Evolutionary conservation across 2,113 vertebrate species (phyloP).

Genomic region (Mus spicilegus): DNA sequence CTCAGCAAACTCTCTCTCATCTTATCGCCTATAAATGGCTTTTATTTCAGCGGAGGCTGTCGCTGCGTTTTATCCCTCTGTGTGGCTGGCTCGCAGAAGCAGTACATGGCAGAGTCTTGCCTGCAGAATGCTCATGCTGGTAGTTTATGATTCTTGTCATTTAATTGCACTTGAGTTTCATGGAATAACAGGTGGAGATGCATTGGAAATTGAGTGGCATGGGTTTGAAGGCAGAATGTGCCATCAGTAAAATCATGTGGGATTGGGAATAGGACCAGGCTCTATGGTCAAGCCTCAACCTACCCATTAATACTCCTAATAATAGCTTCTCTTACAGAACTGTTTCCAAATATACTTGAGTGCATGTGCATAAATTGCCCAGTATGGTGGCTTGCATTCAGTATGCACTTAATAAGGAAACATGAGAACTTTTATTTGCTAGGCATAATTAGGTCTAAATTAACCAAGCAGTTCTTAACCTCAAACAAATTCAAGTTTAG

Average conservation of each 20-base stretch:
- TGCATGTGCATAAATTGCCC: not conserved
- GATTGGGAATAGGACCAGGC: slow-evolving; percentile 41
- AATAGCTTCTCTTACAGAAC: not conserved
- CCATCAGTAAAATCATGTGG: not conserved
- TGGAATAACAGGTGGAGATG: slow-evolving; percentile 46
- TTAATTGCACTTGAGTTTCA: slow-evolving; percentile 55
- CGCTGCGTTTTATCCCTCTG: slow-evolving; percentile 34
- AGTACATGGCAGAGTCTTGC: slow-evolving; percentile 39
- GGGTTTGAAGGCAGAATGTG: not conserved
- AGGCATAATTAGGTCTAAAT: slow-evolving; percentile 39
- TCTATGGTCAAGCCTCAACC: slow-evolving; percentile 14
- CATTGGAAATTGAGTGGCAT: not conserved
- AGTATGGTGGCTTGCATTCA: slow-evolving; percentile 19
- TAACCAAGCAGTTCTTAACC: slow-evolving; percentile 9
- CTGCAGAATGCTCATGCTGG: slow-evolving; percentile 36
- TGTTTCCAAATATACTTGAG: slow-evolving; percentile 44
- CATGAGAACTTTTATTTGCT: not conserved
- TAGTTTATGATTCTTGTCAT: slow-evolving; percentile 70
- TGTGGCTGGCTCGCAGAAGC: slow-evolving; percentile 45
- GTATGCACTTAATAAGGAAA: slow-evolving; percentile 57
- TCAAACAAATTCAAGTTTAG: not conserved
- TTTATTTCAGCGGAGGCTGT: slow-evolving; percentile 48
- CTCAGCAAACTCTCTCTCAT: not conserved
- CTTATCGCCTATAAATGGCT: slow-evolving; percentile 57
- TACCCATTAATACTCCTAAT: not conserved